A percentile compares a stretch with the other conserved stretches of the same genome.
Evolutionary conservation across 2,113 vertebrate genomes (phyloP).

Genomic region (Etheostoma cragini): DNA sequence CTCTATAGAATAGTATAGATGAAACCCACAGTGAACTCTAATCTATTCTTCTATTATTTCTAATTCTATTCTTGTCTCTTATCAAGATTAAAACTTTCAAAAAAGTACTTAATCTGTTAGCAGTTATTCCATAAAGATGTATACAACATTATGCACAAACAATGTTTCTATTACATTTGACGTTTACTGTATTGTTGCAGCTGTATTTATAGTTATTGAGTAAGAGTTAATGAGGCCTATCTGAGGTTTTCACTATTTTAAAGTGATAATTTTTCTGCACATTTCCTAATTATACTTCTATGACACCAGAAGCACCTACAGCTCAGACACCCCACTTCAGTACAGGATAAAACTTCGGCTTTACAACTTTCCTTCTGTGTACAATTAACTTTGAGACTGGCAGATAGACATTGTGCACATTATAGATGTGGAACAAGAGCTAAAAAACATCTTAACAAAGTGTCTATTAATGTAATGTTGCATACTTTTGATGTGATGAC

Average conservation of each 20-base stretch:
- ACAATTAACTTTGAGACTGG: background rate
- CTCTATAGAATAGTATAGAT: background rate
- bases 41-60: background rate
- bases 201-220: background rate
- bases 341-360: background rate
- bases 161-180: background rate
- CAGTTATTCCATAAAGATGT: background rate
- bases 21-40: background rate
- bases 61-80: background rate
- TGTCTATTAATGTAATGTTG: background rate
- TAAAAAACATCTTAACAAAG: no score
- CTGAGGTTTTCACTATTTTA: background rate
- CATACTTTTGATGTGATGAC: background rate
- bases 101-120: background rate
- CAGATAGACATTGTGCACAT: background rate
- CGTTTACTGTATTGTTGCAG: background rate
- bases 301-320: background rate
- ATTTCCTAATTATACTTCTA: background rate
- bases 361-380: background rate
- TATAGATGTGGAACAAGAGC: no score
- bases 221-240: background rate
- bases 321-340: background rate
- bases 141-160: background rate
- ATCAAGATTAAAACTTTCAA: background rate
- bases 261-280: background rate